phyloP scores from a whole-genome alignment of 2,113 vertebrate genomes.

The Canis aureus region DNA sequence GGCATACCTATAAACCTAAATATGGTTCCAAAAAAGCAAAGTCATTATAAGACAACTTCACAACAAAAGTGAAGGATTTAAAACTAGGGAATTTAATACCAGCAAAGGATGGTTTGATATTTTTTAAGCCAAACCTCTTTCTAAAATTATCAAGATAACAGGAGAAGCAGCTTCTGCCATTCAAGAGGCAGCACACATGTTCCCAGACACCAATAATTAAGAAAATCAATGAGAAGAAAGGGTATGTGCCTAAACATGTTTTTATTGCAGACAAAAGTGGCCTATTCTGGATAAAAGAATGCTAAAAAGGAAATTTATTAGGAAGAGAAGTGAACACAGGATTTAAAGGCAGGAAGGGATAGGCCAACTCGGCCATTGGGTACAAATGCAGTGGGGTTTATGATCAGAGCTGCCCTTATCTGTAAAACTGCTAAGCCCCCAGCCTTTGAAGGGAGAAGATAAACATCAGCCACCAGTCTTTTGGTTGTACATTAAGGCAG shows the following conservation, averaged over 20 bases:
- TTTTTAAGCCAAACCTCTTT: no score
- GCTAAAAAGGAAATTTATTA: not conserved
- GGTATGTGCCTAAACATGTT: not conserved
- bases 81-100: not conserved
- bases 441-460: not conserved
- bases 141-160: not conserved
- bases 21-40: not conserved
- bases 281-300: not conserved
- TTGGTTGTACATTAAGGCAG: not conserved
- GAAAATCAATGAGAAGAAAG: not conserved
- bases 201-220: not conserved
- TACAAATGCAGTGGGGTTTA: not conserved
- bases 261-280: not conserved
- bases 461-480: not conserved
- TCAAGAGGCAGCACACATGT: not conserved
- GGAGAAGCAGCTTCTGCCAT: not conserved
- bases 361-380: not conserved
- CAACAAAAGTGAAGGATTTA: not conserved
- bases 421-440: not conserved
- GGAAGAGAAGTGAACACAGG: not conserved
- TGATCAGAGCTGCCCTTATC: not conserved
- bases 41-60: not conserved
- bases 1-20: not conserved
- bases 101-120: not conserved
- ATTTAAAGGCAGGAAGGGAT: not conserved